These are phyloP conservation scores for Callosobruchus maculatus DNA, from an alignment of 2,888 invertebrate genomes.

Conservation along the genomic window DNA sequence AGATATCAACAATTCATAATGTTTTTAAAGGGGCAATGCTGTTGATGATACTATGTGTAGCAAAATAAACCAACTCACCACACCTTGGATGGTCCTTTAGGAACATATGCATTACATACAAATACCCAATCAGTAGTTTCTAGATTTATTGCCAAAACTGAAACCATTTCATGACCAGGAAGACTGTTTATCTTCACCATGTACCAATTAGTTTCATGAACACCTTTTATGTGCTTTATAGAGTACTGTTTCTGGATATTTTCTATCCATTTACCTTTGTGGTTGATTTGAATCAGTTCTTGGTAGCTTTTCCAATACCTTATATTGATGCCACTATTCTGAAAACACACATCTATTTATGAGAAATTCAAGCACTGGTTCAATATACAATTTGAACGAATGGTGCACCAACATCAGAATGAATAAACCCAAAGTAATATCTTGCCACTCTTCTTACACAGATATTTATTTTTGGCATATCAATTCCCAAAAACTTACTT, in stretches of 20 bases:
- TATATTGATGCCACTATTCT: constrained; percentile 40
- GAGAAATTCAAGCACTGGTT: no score
- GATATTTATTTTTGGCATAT: no score
- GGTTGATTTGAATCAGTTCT: constrained; percentile 40
- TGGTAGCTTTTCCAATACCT: constrained; percentile 37
- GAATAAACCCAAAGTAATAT: no score
- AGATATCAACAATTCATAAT: not conserved
- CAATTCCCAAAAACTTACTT: constrained; percentile 41
- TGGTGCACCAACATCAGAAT: no score
- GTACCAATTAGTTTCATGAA: constrained; percentile 44
- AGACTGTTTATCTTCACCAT: constrained; percentile 61
- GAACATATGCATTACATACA: constrained; percentile 63
- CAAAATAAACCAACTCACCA: constrained; percentile 52
- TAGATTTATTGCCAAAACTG: constrained; percentile 65
- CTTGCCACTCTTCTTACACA: no score
- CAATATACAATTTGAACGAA: no score
- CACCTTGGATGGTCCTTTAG: constrained; percentile 54
- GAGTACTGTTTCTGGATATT: constrained; percentile 47
- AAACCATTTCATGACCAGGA: constrained; percentile 58
- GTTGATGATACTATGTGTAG: no score
- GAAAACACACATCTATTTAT: no score
- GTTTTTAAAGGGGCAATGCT: not conserved
- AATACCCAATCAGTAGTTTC: constrained; percentile 74
- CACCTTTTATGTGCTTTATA: constrained; percentile 40
- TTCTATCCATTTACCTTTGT: constrained; percentile 53